Percentiles rank a stretch among this genome's conserved stretches.
Conservation (phyloP, 2,888 invertebrate species). For the Ophioninae sp. region DNA sequence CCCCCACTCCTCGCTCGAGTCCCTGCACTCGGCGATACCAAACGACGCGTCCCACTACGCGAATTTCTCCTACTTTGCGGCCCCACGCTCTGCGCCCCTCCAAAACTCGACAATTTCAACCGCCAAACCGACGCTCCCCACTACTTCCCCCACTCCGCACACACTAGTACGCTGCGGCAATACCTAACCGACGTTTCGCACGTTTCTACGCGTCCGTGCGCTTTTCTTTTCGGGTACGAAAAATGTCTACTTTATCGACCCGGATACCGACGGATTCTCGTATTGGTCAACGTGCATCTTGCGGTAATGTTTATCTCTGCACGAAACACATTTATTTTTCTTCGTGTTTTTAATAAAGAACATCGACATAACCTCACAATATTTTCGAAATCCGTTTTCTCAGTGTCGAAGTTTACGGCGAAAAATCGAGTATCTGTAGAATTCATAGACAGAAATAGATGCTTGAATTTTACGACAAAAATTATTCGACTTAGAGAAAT, state of each 20-base stretch:
- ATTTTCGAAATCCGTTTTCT: no score
- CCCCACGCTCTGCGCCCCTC: neutral
- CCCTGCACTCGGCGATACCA: no score
- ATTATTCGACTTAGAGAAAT: no score
- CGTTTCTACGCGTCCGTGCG: neutral
- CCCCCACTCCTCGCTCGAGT: neutral
- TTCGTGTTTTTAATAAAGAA: no score
- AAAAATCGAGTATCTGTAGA: no score
- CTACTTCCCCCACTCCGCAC: neutral
- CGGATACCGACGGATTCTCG: neutral
- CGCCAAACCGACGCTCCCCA: neutral
- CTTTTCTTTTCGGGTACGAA: neutral
- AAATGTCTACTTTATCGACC: conserved; percentile 43
- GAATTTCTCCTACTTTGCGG: neutral
- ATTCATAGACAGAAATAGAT: no score
- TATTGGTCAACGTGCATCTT: neutral
- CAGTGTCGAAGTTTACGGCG: no score
- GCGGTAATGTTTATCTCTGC: neutral
- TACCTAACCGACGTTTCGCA: conserved; percentile 1
- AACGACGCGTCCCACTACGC: no score
- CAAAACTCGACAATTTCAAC: neutral
- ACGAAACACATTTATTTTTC: no score
- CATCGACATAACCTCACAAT: no score
- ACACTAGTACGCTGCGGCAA: neutral
- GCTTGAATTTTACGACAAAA: no score